Base-by-base conservation (phyloP, 2,113 vertebrate species). In the Nettapus auritus region DNA sequence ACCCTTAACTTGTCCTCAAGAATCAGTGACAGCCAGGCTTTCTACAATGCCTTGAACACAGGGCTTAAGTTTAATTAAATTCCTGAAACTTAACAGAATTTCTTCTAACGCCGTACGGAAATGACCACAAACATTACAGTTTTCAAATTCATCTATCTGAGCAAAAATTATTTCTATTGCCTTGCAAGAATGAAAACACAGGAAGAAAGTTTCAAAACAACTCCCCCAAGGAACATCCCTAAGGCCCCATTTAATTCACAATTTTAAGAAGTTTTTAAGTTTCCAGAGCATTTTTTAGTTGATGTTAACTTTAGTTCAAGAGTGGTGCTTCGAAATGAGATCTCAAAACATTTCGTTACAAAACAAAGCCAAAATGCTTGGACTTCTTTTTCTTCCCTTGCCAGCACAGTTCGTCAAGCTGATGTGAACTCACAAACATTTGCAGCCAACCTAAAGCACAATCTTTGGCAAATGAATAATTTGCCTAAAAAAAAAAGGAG, bases 291-390 rank as follows among this genome's bases (percentile, higher is more conserved):
- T 63, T 81, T 93, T 70, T 81, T 23, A 26, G 63, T 67, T 67
- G 36, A 80, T 55, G 52, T 69, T 94, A 87, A 63, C 67, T 44
- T 92, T 22, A 93, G 44, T 44, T 94, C 95, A 88, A 78, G 71
- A 78, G 71, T 77, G 91, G 82, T 91, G 85, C 57, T 96, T 96
- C 82, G 82, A 91, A 94, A 89, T 14, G 84, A 92, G 93, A 80
- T 73, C 92, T 93, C 69, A 57, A 94, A 96, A 83, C 31, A 62
- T 96, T 94, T 80, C 50, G 70, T 69, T 77, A 63, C 52, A 95
- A 95, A 93, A 96, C 80, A 97, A 95, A 92, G 60, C 82, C 92
- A 93, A 90, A 95, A 44, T 0, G 0, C 82, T 85, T 67, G 50
- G 75, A 55, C 78, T 96, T 89, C 85, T 91, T 93, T 90, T 82